Base-by-base conservation (phyloP, 92 coral and sea anemone genomes). In the Bergia puertoricense region DNA sequence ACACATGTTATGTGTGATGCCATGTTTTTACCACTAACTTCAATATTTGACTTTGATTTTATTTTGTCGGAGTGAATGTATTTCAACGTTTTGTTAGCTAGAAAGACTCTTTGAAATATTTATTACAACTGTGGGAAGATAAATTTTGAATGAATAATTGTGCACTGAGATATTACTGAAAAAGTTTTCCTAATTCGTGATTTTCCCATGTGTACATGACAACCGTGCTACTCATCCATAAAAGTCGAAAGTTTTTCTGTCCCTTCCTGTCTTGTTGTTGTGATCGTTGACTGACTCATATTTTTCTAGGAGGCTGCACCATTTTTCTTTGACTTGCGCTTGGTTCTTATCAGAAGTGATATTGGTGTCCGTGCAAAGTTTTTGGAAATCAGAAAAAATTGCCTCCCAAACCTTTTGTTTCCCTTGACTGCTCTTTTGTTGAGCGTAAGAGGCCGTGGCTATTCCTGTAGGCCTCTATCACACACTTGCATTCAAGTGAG, bases 361-460 rank as follows among this genome's bases (percentile, higher is more conserved):
- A 30, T 30, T 30, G 30, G 30, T 30, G 30, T 30, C 30, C 30
- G 30, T 30, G 30, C 30, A 30, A 30, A 30, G 30, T 30, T 30
- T 30, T 30, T 30, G 30, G 30, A 30, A 30, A 30, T 30, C 30
- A 30, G 30, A 30, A 82, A 78, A 22, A 36, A 78, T 85, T 51
- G 45, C 81, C 50, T 89, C 80, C 92, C 89, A 76, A 50, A 89
- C 77, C 76, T 22, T 85, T 85, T 75, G 72, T 22, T 89, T 85
- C 50, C 86, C 88, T 23, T 89, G 88, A 71, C 89, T 89, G 81
- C 92, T 89, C 30, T 59, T 89, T 89, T 44, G 89, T 85, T 23
- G 89, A 85, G 79, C 76, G 62, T 39, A 89, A 84, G 38, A 78
- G 36, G 81, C 72, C 85, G 56, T 85, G 81, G 48, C 86, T 67